Conservation (phyloP, 1,140 invertebrate genomes). For the Aphelenchoides avenae region DNA sequence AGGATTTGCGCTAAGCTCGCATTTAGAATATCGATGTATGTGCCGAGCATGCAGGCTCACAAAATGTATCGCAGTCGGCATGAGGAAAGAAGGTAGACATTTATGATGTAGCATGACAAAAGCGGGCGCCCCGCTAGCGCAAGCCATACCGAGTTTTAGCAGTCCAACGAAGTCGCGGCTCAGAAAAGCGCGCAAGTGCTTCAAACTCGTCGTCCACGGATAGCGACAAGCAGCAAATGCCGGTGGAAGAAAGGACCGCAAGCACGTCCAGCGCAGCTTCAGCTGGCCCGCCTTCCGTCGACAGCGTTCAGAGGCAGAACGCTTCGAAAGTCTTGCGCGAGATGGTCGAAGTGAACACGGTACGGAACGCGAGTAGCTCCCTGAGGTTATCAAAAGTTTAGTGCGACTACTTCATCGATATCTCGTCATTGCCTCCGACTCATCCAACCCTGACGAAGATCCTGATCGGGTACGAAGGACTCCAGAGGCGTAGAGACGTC, state of each 20-base stretch:
- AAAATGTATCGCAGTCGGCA: constrained; percentile 8
- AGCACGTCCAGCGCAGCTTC: background rate
- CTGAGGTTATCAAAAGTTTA: no score
- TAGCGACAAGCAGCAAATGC: background rate
- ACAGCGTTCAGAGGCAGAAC: background rate
- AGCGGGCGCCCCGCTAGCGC: no score
- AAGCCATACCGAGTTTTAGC: background rate
- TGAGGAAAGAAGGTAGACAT: constrained; percentile 7
- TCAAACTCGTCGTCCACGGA: background rate
- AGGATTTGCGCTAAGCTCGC: no score
- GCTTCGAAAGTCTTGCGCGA: constrained; percentile 10
- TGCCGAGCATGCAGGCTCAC: constrained; percentile 18
- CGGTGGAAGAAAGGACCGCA: background rate
- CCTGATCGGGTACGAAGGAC: constrained; percentile 10
- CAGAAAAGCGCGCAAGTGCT: background rate
- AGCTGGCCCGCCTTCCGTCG: background rate
- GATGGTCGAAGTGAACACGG: constrained; percentile 10
- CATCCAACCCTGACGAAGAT: constrained; percentile 15
- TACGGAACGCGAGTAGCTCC: no score
- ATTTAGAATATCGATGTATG: constrained; percentile 17
- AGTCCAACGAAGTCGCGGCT: background rate
- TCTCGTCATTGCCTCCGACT: constrained; percentile 1
- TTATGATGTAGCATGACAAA: background rate
- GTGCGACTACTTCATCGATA: constrained; percentile 18
- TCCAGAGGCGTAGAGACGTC: constrained; percentile 16